These are phyloP conservation scores for Nomada lathburiana DNA, from an alignment of 2,888 invertebrate species.

Conservation along the genomic window DNA sequence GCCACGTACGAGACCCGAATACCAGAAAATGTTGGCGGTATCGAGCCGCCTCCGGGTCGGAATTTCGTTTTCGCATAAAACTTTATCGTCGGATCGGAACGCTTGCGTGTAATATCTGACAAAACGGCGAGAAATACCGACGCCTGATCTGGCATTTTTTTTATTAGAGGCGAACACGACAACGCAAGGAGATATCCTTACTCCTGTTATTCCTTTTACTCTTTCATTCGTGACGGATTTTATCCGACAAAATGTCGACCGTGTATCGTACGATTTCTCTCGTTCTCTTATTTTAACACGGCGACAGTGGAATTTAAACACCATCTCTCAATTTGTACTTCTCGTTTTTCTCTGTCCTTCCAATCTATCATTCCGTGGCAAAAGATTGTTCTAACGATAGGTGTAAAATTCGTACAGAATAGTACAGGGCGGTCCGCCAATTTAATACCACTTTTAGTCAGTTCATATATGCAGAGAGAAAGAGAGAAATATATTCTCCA, in stretches of 20 bases:
- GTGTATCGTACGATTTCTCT: conserved; percentile 55
- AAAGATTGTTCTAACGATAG: conserved; percentile 58
- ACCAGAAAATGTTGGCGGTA: conserved; percentile 4
- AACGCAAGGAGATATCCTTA: conserved; percentile 39
- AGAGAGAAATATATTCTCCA: too few species aligned
- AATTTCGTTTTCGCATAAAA: conserved; percentile 15
- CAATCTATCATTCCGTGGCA: conserved; percentile 47
- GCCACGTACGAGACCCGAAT: background rate
- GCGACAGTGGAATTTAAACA: conserved; percentile 44
- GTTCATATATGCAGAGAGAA: too few species aligned
- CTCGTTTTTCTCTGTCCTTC: conserved; percentile 32
- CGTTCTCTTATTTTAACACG: conserved; percentile 30
- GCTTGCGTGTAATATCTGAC: conserved; percentile 39
- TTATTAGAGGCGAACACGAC: conserved; percentile 54
- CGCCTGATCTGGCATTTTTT: conserved; percentile 49
- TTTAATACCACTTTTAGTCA: conserved; percentile 56
- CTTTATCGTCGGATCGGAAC: conserved; percentile 21
- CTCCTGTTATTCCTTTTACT: background rate
- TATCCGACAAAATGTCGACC: conserved; percentile 56
- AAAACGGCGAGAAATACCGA: conserved; percentile 25
- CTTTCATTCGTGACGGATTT: conserved; percentile 13
- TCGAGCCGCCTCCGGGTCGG: background rate
- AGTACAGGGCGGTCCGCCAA: conserved; percentile 54
- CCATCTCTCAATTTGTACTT: conserved; percentile 62
- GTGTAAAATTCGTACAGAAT: conserved; percentile 62